Percentiles rank a stretch among this genome's conserved stretches.
Conservation (phyloP, 2,797 vertebrate genomes). For the Gymnodraco acuticeps region DNA sequence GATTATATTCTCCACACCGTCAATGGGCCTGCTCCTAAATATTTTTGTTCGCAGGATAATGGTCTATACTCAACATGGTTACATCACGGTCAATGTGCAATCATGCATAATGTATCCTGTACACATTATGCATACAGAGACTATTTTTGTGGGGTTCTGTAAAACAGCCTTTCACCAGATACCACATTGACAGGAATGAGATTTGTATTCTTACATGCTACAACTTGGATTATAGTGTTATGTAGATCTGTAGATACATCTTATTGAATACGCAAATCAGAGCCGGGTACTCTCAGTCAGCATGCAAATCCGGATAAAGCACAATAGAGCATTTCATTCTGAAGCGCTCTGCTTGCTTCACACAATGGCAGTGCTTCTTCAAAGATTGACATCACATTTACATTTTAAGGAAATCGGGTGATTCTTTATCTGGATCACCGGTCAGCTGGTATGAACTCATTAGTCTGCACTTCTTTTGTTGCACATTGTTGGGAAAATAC, state of each 20-base stretch:
- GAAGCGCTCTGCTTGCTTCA: not conserved
- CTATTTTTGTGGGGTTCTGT: not conserved
- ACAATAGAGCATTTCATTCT: not conserved
- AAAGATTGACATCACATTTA: constrained; percentile 54
- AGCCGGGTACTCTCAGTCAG: not conserved
- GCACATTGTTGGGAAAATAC: no score
- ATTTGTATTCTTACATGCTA: not conserved
- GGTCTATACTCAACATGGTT: not conserved
- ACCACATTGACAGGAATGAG: not conserved
- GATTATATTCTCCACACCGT: not conserved
- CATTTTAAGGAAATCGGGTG: constrained; percentile 34
- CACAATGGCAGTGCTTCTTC: not conserved
- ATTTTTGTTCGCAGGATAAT: not conserved
- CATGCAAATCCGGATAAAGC: constrained; percentile 27
- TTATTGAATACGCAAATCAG: not conserved
- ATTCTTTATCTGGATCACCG: constrained; percentile 6
- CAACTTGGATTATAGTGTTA: not conserved
- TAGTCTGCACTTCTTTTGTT: not conserved
- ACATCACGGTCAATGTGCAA: not conserved
- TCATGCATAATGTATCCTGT: not conserved
- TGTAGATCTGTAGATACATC: not conserved
- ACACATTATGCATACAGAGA: not conserved
- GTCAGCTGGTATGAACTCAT: not conserved
- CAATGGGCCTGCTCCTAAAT: not conserved
- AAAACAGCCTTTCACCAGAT: not conserved